Conservation (phyloP, 2,888 invertebrate species). For the Leptopilina syphax region DNA sequence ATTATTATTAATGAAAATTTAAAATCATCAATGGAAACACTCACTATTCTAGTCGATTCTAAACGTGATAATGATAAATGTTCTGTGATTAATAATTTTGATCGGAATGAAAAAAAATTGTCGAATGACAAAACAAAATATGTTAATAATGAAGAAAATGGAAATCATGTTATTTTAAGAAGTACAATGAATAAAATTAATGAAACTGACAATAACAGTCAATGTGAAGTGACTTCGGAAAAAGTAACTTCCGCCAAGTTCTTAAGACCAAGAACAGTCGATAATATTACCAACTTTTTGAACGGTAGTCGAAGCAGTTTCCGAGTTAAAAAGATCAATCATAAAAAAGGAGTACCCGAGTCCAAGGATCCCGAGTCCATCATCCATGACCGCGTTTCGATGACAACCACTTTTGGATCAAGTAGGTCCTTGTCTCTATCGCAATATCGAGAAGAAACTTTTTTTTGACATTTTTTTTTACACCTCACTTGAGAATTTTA, state of each 20-base stretch:
- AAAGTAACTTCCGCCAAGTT: constrained; percentile 42
- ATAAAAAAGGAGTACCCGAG: constrained; percentile 61
- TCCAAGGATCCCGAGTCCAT: constrained; percentile 59
- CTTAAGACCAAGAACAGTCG: constrained; percentile 55
- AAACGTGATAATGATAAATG: constrained; percentile 22
- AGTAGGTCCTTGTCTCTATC: constrained; percentile 60
- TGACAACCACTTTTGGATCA: constrained; percentile 62
- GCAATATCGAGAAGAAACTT: constrained; percentile 6
- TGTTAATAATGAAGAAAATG: constrained; percentile 24
- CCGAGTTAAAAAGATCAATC: constrained; percentile 57
- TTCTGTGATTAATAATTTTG: neutral
- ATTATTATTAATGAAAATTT: neutral
- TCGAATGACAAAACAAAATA: constrained; percentile 6
- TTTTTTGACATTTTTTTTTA: neutral
- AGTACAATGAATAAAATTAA: constrained; percentile 5
- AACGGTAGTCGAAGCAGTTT: constrained; percentile 61
- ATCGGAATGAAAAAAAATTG: neutral
- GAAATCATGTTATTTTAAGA: neutral
- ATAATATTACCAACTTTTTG: constrained; percentile 66
- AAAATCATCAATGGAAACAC: constrained; percentile 19
- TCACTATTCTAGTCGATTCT: constrained; percentile 56
- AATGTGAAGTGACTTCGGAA: neutral
- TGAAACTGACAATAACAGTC: neutral
- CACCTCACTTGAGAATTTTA: constrained; percentile 6
- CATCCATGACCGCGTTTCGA: constrained; percentile 53